These are phyloP conservation scores for Archilochus colubris DNA, from an alignment of 2,113 vertebrate genomes.

Conservation along the genomic window DNA sequence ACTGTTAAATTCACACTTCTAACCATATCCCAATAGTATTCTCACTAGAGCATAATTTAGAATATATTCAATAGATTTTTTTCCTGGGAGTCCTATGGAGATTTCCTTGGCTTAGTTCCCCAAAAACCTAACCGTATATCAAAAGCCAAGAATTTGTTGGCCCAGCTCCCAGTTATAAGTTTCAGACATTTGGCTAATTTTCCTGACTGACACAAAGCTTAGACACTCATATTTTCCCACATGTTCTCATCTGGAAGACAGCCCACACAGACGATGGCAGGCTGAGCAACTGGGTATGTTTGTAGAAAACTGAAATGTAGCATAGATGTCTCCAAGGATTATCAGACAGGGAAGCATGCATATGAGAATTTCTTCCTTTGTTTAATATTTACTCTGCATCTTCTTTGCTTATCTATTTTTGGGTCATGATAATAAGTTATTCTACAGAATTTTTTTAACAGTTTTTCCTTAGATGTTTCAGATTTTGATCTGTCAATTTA, in stretches of 20 bases:
- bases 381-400: not conserved
- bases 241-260: constrained; percentile 22
- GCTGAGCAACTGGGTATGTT: not conserved
- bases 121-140: not conserved
- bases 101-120: not conserved
- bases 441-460: not conserved
- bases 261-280: not conserved
- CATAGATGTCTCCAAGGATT: not conserved
- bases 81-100: not conserved
- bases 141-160: constrained; percentile 38
- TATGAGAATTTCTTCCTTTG: not conserved
- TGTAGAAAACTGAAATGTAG: constrained; percentile 5
- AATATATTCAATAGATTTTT: not conserved
- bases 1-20: not conserved
- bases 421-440: not conserved
- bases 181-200: constrained; percentile 45
- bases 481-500: not conserved
- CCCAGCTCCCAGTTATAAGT: constrained; percentile 22
- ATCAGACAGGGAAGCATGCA: not conserved
- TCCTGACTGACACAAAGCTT: not conserved
- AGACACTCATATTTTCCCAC: not conserved
- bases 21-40: not conserved
- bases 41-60: not conserved
- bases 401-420: not conserved
- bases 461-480: not conserved